Percentiles rank a stretch among this genome's conserved stretches.
Evolutionary conservation across 2,888 invertebrate species (phyloP).

Genomic region (Lingula anatina): DNA sequence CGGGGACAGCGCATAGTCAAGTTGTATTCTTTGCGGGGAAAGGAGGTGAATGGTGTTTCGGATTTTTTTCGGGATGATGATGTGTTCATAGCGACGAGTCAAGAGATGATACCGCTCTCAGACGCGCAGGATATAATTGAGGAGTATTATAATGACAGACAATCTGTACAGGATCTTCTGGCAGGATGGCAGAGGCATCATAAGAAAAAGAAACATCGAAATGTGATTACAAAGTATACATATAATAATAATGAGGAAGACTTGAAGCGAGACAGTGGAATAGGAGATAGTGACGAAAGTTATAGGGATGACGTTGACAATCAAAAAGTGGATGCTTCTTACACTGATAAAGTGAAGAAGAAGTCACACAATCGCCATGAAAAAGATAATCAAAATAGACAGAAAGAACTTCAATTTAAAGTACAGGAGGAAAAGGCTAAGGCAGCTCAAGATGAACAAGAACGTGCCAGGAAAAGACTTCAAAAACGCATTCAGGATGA

Average conservation of each 20-base stretch:
- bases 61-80: slow-evolving; percentile 51
- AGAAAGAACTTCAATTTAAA: slow-evolving; percentile 17
- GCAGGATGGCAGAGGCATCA: slow-evolving; percentile 46
- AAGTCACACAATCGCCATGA: slow-evolving; percentile 11
- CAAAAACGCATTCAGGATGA: slow-evolving; percentile 36
- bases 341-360: slow-evolving; percentile 22
- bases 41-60: slow-evolving; percentile 42
- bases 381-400: slow-evolving; percentile 3
- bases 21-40: slow-evolving; percentile 39
- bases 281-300: slow-evolving; percentile 30
- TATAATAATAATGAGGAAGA: slow-evolving; percentile 13
- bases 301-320: slow-evolving; percentile 7
- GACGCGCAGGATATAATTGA: slow-evolving; percentile 46
- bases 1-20: slow-evolving; percentile 36
- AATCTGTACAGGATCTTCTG: slow-evolving; percentile 34
- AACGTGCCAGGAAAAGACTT: slow-evolving; percentile 28
- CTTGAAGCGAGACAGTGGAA: slow-evolving; percentile 37
- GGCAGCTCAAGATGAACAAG: slow-evolving; percentile 34
- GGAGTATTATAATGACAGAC: slow-evolving; percentile 40
- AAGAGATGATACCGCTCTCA: slow-evolving; percentile 27
- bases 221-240: slow-evolving; percentile 10
- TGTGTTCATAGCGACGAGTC: slow-evolving; percentile 40
- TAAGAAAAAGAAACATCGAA: slow-evolving; percentile 17
- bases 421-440: slow-evolving; percentile 29
- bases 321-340: neutral